Conservation (phyloP, 2,797 vertebrate genomes). For the Pitangus sulphuratus region DNA sequence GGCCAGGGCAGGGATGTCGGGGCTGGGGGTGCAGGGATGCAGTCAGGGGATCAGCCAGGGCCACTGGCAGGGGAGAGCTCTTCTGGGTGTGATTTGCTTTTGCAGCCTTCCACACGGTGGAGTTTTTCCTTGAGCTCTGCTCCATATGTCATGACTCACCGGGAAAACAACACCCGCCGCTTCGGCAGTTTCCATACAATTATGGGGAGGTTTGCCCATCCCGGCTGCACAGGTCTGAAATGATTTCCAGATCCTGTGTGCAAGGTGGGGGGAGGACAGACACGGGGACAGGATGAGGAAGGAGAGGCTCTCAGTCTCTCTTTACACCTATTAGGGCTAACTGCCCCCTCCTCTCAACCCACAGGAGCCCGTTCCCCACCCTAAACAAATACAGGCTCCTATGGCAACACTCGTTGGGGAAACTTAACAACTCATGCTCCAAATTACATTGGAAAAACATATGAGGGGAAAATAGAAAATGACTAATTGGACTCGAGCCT, state of each 20-base stretch:
- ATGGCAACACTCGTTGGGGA: constrained; percentile 72
- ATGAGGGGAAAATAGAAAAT: constrained; percentile 62
- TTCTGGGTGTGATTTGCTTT: constrained; percentile 33
- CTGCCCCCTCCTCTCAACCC: constrained; percentile 58
- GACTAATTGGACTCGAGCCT: constrained; percentile 58
- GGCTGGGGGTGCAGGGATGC: neutral
- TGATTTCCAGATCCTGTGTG: constrained; percentile 51
- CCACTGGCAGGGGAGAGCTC: neutral
- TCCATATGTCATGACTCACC: constrained; percentile 63
- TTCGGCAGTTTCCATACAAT: constrained; percentile 52
- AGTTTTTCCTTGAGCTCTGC: constrained; percentile 52
- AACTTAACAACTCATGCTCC: constrained; percentile 60
- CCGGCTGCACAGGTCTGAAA: constrained; percentile 17
- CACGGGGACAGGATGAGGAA: constrained; percentile 2
- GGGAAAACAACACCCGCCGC: constrained; percentile 35
- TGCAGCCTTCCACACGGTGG: neutral
- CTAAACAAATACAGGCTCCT: constrained; percentile 77
- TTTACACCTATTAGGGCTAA: constrained; percentile 70
- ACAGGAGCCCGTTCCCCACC: constrained; percentile 55
- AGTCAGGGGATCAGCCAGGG: neutral
- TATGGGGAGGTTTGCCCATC: constrained; percentile 30
- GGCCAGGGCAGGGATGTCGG: neutral
- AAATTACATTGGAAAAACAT: constrained; percentile 72
- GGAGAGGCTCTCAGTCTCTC: constrained; percentile 17
- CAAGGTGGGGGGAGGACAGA: constrained; percentile 15